Evolutionary conservation across 2,888 invertebrate species (phyloP), one percentile per base, ranked within the genome.

Genomic region (Eulithis testata): DNA sequence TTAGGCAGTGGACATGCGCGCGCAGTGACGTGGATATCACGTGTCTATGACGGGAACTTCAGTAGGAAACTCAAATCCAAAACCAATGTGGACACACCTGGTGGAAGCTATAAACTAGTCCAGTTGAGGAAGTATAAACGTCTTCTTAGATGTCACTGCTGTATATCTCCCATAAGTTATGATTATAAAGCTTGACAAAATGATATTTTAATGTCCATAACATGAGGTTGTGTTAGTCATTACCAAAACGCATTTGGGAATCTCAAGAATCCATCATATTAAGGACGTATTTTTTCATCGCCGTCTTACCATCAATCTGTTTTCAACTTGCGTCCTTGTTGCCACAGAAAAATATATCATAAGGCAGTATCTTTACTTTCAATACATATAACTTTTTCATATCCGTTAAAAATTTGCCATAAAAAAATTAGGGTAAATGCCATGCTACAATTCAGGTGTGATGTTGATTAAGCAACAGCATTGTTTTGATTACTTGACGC

Each of bases 271-370:
- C 80, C 82, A 86, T 89, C 88, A 89, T 84, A 87, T 86, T 86
- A 87, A 87, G 85, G 86, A 87, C 86, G 81, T 80, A 84, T 88
- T 91, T 91, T 90, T 89, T 89, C 88, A 84, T 85, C 85, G 74
- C 85, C 73, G 55, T 74, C 81, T 84, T 76, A 82, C 83, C 91
- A 91, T 91, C 88, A 91, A 91, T 91, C 90, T 88, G 87, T 87
- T 87, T 75, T 67, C 79, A 86, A 85, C 87, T 89, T 87, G 86
- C 86, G 85, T 84, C 82, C 88, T 87, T 89, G 86, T 91, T 90
- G 87, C 81, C 50, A 61, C 49, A 58, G 52, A 55, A 60, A 44
- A 45, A 61, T 52, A 43, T 8, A 40, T 9, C 40, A n/a, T n/a
- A n/a, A 21, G 21, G 21, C 68, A 69, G 70, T 51, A 67, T 49